These are phyloP conservation scores for Toxonevra muliebris DNA, from an alignment of 2,888 invertebrate species.

Conservation along the genomic window DNA sequence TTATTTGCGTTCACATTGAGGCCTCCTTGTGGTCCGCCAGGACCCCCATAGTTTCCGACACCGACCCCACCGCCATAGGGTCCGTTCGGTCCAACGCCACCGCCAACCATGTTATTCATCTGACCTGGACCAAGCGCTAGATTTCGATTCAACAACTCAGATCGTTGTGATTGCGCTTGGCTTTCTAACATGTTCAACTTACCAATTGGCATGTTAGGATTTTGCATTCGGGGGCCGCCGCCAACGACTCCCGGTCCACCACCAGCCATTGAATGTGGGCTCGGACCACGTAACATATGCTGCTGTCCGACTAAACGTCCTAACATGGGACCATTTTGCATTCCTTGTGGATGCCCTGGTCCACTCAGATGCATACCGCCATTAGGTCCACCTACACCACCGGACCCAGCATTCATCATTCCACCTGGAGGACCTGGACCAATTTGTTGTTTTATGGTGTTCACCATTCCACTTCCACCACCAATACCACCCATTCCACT, in stretches of 20 bases:
- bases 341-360: slow-evolving; percentile 67
- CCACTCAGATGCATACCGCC: slow-evolving; percentile 61
- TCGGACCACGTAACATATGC: slow-evolving; percentile 62
- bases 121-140: slow-evolving; percentile 54
- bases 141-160: slow-evolving; percentile 44
- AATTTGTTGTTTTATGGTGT: slow-evolving; percentile 79
- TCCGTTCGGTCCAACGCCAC: slow-evolving; percentile 50
- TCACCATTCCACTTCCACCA: slow-evolving; percentile 71
- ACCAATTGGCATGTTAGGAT: slow-evolving; percentile 65
- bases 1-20: slow-evolving; percentile 48
- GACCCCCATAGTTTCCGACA: slow-evolving; percentile 55
- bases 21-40: slow-evolving; percentile 51
- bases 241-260: slow-evolving; percentile 52
- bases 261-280: slow-evolving; percentile 64
- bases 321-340: slow-evolving; percentile 84
- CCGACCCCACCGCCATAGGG: slow-evolving; percentile 58
- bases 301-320: slow-evolving; percentile 61
- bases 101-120: slow-evolving; percentile 59
- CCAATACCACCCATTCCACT: slow-evolving; percentile 70
- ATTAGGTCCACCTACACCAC: slow-evolving; percentile 53
- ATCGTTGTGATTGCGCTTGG: slow-evolving; percentile 37
- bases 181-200: slow-evolving; percentile 46
- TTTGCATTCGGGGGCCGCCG: slow-evolving; percentile 70
- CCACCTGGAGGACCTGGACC: slow-evolving; percentile 69
- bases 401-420: slow-evolving; percentile 67